phyloP scores from a whole-genome alignment of 2,797 vertebrate species.

The Hipposideros larvatus region DNA sequence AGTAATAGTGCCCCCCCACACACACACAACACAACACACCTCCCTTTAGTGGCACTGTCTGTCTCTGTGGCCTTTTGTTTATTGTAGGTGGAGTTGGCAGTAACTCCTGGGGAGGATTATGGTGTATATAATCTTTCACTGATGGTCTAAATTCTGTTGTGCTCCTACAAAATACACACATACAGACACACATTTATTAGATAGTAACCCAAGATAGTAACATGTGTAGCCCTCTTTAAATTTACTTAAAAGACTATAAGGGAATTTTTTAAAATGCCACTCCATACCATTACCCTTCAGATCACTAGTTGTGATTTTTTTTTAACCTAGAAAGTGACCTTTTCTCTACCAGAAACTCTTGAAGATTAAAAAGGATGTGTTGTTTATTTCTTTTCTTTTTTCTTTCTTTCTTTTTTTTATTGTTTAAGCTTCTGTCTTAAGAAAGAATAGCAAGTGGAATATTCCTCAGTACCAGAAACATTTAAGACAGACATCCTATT shows the following conservation, averaged over 20 bases:
- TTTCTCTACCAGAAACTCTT: slow-evolving; percentile 12
- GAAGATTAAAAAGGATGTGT: not conserved
- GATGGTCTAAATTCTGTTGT: slow-evolving; percentile 27
- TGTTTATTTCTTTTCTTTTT: not conserved
- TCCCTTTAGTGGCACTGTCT: not conserved
- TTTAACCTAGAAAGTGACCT: slow-evolving; percentile 10
- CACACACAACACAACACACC: too few relatives aligned
- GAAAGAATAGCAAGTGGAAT: not conserved
- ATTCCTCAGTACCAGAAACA: not conserved
- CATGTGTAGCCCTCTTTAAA: not conserved
- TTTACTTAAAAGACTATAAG: not conserved
- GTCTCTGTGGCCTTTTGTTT: slow-evolving; percentile 45
- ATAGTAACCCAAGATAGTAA: not conserved
- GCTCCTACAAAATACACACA: not conserved
- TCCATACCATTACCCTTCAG: not conserved
- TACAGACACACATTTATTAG: not conserved
- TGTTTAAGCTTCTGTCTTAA: slow-evolving; percentile 9
- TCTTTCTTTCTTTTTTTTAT: not conserved
- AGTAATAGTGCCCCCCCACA: too few relatives aligned
- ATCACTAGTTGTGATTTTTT: not conserved
- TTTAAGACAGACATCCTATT: not conserved
- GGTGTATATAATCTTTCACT: slow-evolving; percentile 18
- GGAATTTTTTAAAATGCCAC: not conserved
- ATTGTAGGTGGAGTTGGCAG: not conserved
- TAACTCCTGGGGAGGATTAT: not conserved